Base-by-base conservation (phyloP, 1,140 invertebrate genomes). In the Formica exsecta region DNA sequence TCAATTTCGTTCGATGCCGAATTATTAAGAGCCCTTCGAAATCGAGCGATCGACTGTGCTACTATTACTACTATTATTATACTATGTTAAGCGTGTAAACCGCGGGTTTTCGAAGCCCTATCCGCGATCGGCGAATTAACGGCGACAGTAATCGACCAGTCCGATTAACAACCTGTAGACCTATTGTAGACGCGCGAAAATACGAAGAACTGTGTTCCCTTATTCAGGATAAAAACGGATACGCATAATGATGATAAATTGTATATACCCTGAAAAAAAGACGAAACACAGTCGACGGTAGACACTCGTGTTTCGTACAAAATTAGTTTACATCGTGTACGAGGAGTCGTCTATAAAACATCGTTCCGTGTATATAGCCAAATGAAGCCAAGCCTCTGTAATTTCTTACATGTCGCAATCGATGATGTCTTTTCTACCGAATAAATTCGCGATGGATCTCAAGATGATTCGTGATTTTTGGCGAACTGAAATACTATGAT, bases 211-310 rank as follows among this genome's bases (percentile, higher is more conserved):
- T 83, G 87, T 89, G 8, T 57, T 86, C 61, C 61, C 71, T 19
- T 73, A 22, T 59, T 48, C 70, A 57, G 19, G 54, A n/a, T 71
- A 80, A 59, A 71, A 44, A 83, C 19, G 16, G 64, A 81, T 29
- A 79, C 41, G 54, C 79, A 64, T 85, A 76, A 54, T 59, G 88
- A 54, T 59, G 88, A 91, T 22, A 87, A 73, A 74, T 54, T 87
- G 74, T 86, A 91, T 29, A 87, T 76, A 80, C 2, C 29, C 29
- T 68, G 57, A 51, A 19, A 51, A 51, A 51, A 51, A 51, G 16
- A 19, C 48, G 48, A 51, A 51, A 51, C 19, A 19, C 16, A 19
- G 16, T 51, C 48, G 44, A 51, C 48, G 5, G 16, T 19, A 9
- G 16, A 51, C 48, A 51, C 48, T 75, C 32, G 19, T 54, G 61